A percentile compares a stretch with the other conserved stretches of the same genome.
Evolutionary conservation across 2,888 invertebrate genomes (phyloP).

Genomic region (Seira ritae): DNA sequence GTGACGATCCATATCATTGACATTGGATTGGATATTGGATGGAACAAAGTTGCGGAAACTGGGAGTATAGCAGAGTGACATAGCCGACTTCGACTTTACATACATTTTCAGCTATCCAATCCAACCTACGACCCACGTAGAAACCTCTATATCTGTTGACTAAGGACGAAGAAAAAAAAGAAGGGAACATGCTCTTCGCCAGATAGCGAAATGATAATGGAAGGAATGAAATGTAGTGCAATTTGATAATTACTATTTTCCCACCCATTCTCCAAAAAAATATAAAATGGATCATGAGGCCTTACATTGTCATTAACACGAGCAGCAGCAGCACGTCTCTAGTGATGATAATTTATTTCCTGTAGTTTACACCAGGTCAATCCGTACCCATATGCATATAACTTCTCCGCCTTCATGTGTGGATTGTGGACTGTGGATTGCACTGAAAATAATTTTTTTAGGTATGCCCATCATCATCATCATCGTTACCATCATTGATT

Average conservation of each 20-base stretch:
- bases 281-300: conserved; percentile 20
- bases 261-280: conserved; percentile 37
- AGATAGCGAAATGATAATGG: neutral
- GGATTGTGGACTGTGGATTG: neutral
- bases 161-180: neutral
- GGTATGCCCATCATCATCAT: neutral
- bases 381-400: no score
- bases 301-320: conserved; percentile 8
- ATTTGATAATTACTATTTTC: conserved; percentile 19
- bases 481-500: neutral
- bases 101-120: no score
- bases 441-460: neutral
- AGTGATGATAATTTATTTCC: conserved; percentile 11
- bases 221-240: conserved; percentile 2
- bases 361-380: conserved; percentile 7
- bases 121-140: neutral
- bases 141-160: neutral
- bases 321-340: conserved; percentile 2
- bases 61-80: no score
- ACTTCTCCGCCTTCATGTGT: conserved; percentile 25
- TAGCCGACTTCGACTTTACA: no score
- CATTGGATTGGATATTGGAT: neutral
- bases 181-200: neutral
- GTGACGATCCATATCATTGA: conserved; percentile 1
- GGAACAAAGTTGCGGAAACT: no score